Conservation (phyloP, 2,797 vertebrate genomes). For the Gallinago nigripennis region DNA sequence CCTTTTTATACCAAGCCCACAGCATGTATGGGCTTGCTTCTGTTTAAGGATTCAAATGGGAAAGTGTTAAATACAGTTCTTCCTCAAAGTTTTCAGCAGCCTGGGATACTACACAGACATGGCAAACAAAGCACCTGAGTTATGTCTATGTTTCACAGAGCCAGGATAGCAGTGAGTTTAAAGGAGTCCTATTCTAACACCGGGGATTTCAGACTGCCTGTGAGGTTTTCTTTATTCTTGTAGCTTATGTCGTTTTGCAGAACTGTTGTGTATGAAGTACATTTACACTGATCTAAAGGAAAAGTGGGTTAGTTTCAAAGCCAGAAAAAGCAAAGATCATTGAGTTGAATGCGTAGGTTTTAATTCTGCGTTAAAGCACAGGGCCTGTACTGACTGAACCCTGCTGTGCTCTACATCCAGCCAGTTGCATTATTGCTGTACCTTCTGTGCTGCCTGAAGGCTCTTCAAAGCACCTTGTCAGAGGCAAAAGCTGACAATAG, state of each 20-base stretch:
- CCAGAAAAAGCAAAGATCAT: not conserved
- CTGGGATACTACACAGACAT: not conserved
- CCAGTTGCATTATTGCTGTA: not conserved
- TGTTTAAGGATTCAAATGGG: not conserved
- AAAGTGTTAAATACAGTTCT: not conserved
- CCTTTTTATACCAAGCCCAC: not conserved
- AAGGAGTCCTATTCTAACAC: not conserved
- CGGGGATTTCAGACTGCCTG: not conserved
- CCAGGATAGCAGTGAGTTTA: not conserved
- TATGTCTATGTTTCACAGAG: not conserved
- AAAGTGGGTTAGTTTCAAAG: slow-evolving; percentile 34
- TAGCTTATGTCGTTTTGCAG: not conserved
- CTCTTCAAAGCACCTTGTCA: slow-evolving; percentile 16
- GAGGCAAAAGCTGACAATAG: not conserved
- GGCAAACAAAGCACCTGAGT: not conserved
- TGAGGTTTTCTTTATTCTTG: not conserved
- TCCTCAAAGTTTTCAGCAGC: not conserved
- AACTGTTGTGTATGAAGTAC: not conserved
- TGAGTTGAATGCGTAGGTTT: not conserved
- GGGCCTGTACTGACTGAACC: not conserved
- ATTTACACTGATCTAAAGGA: not conserved
- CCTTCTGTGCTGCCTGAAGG: not conserved
- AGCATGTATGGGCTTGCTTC: not conserved
- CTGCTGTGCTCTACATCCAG: not conserved
- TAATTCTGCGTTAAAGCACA: not conserved